Evolutionary conservation across 2,888 invertebrate genomes (phyloP), one percentile per base, ranked within the genome.

Genomic region (Theretra japonica): DNA sequence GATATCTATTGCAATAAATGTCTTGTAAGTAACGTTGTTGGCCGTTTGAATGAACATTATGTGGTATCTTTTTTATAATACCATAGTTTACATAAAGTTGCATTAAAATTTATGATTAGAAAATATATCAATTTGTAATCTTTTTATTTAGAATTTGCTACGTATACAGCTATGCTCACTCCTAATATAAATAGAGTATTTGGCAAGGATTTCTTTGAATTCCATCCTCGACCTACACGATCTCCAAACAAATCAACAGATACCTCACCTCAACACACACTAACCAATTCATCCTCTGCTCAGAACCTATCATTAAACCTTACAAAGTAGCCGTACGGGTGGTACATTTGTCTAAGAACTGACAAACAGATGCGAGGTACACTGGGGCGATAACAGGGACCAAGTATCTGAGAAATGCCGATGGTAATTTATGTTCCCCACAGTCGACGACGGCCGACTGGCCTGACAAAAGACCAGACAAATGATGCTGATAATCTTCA

Each of bases 361-460:
- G 87, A 89, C 90, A 90, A 92, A 92, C 92, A 92, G 93, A 93
- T 93, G 90, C 90, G 88, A 88, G 90, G 83, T 80, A 82, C 82
- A 80, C 74, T 76, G 77, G 80, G 75, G 82, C 87, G 94, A 93
- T 93, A 94, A 92, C 91, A 89, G 87, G 86, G 83, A 82, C 84
- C 82, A 87, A 87, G 85, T 90, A 91, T 92, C 92, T 88, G 75
- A 88, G 88, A 88, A 87, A 92, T 88, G 88, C 88, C 90, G 88
- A 91, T 89, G 84, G 90, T 92, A 89, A 93, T 94, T 94, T 92
- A 94, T 92, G 88, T 88, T 83, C 84, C 84, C 83, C 87, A 81
- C 86, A 80, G 79, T 76, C 86, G 83, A 82, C 84, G 84, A 88
- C 85, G 83, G 83, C 81, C 88, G 83, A 83, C 80, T 74, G 83